Conservation (phyloP, 2,797 vertebrate species). For the Oreochromis grahami region DNA sequence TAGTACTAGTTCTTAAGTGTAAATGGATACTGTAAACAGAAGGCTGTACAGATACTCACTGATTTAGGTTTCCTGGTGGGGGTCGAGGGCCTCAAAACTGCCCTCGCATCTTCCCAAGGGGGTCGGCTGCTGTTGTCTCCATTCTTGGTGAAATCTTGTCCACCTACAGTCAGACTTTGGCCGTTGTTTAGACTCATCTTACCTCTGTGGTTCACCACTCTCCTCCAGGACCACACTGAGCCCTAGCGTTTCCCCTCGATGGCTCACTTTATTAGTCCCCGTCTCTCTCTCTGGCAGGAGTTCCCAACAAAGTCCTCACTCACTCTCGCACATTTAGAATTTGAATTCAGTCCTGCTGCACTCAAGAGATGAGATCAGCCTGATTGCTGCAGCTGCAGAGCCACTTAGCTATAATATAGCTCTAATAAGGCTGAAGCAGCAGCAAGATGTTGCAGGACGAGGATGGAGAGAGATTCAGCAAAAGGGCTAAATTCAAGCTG, state of each 20-base stretch:
- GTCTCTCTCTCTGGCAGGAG: neutral
- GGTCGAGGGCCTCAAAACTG: constrained; percentile 63
- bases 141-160: constrained; percentile 40
- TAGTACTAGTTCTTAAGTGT: neutral
- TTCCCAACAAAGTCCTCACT: constrained; percentile 24
- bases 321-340: constrained; percentile 1
- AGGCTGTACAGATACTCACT: constrained; percentile 68
- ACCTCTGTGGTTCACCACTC: neutral
- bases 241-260: neutral
- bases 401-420: neutral
- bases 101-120: constrained; percentile 40
- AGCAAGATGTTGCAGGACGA: neutral
- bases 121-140: neutral
- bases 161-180: constrained; percentile 27
- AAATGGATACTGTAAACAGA: neutral
- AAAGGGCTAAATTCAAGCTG: neutral
- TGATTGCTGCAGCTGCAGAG: constrained; percentile 8
- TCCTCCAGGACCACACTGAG: constrained; percentile 12
- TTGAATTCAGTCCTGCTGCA: constrained; percentile 17
- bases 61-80: constrained; percentile 85
- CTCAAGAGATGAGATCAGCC: constrained; percentile 11
- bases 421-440: neutral
- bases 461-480: neutral
- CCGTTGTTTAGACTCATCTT: constrained; percentile 53
- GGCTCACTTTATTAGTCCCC: neutral